These are phyloP conservation scores for Brachionus manjavacas DNA, from an alignment of 1,140 invertebrate genomes.

Conservation along the genomic window DNA sequence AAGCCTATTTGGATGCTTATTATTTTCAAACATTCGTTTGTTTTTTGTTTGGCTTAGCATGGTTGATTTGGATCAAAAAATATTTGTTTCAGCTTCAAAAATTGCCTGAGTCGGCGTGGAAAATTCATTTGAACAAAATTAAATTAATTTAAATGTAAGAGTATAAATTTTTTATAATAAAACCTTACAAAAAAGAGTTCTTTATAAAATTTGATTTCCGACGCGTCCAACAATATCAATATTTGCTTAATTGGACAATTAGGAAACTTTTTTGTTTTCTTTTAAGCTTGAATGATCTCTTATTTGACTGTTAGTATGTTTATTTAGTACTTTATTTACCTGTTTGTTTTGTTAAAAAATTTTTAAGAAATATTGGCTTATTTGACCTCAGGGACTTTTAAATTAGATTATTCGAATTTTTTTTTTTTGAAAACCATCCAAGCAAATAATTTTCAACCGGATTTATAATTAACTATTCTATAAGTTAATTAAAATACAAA, in stretches of 20 bases:
- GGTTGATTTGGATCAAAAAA: constrained; percentile 22
- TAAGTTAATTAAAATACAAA: background rate
- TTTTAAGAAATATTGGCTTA: background rate
- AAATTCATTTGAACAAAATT: constrained; percentile 37
- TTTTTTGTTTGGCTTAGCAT: constrained; percentile 2
- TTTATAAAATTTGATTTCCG: background rate
- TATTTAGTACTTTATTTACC: constrained; percentile 24
- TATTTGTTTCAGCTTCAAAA: constrained; percentile 20
- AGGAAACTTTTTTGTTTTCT: background rate
- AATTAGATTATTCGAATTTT: background rate
- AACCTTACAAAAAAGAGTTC: background rate
- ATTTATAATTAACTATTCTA: background rate
- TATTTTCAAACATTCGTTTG: constrained; percentile 6
- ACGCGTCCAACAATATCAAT: background rate
- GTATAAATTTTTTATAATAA: background rate
- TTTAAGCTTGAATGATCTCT: constrained; percentile 12
- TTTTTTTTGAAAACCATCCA: background rate
- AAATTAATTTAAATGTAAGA: background rate
- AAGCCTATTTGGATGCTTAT: background rate
- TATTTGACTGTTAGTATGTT: constrained; percentile 13
- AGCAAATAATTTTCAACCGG: background rate
- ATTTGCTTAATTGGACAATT: background rate
- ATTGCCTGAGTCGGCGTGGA: constrained; percentile 5
- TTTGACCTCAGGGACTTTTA: constrained; percentile 14
- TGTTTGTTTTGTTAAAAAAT: constrained; percentile 6